These are phyloP conservation scores for Acronicta aceris DNA, from an alignment of 2,888 invertebrate species.

Conservation along the genomic window DNA sequence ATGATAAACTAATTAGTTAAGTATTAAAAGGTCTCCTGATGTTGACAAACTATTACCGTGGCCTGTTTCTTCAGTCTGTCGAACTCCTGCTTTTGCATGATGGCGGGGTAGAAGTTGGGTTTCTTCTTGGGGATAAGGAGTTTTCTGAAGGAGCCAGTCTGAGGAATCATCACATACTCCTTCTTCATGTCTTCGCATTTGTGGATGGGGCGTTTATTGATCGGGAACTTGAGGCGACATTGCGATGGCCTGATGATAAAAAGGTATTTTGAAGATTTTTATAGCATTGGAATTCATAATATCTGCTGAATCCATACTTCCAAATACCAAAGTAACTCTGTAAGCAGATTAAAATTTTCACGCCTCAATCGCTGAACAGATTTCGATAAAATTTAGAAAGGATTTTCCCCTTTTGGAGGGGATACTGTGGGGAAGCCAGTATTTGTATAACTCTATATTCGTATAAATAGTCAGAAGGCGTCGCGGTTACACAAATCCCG, in stretches of 20 bases:
- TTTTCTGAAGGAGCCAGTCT: conserved; percentile 77
- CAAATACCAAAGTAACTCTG: no score
- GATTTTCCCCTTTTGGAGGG: no score
- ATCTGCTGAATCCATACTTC: no score
- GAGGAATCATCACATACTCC: conserved; percentile 72
- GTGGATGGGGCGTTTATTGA: conserved; percentile 79
- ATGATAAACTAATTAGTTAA: background rate
- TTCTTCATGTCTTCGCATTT: conserved; percentile 76
- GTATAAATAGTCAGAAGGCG: no score
- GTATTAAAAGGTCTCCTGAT: background rate
- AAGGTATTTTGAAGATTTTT: background rate
- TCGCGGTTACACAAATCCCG: no score
- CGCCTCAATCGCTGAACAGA: no score
- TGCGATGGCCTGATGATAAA: conserved; percentile 76
- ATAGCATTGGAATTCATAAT: no score
- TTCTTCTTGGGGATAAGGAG: conserved; percentile 86
- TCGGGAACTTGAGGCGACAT: conserved; percentile 83
- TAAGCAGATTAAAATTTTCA: no score
- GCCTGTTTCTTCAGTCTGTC: conserved; percentile 90
- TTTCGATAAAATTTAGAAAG: no score
- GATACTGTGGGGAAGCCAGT: no score
- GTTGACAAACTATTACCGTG: conserved; percentile 72
- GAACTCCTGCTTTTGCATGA: conserved; percentile 90
- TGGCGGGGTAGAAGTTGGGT: conserved; percentile 88
- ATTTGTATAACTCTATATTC: no score